Evolutionary conservation across 2,113 vertebrate genomes (phyloP), one percentile per base, ranked within the genome.

Genomic region (Lophochroa leadbeateri): DNA sequence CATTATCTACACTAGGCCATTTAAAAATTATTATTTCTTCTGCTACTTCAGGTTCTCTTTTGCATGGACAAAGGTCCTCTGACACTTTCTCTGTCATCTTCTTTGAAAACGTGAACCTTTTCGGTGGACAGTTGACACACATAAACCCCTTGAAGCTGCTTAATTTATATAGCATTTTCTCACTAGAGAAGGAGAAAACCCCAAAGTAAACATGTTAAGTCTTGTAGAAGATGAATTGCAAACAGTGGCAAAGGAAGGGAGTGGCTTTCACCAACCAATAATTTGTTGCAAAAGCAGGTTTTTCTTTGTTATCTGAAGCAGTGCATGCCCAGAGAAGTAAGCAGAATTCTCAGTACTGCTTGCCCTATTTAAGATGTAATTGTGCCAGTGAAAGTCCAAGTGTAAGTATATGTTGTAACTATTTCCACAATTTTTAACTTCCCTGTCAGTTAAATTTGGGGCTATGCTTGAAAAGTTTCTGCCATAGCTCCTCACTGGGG

Each of bases 221-320:
- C 95, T 95, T 94, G 94, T 67, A 49, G 90, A 86, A 84, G 72
- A 55, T 90, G 55, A 91, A 89, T 79, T 91, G 69, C 84, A 75
- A 91, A 89, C 69, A 79, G 87, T 79, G 78, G 65, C 74, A 79
- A 89, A 87, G 43, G 37, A 74, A 89, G 39, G 90, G 94, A 96
- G 87, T 75, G 90, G 74, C 70, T 87, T 91, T 89, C 77, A 87
- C 69, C 13, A 2, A 64, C 81, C 84, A 97, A 47, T 84, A 78
- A 91, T 89, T 89, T 67, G 23, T 89, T 93, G 69, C 84, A 94
- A 79, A 89, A 71, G 87, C 69, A 89, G 39, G 10, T 89, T 92
- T 94, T 89, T 44, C 72, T 88, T 91, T 83, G 87, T 65, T 91
- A 90, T 87, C 94, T 95, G 61, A 55, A 86, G 76, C 17, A 29